These are phyloP conservation scores for Percina caprodes DNA, from an alignment of 2,113 vertebrate genomes.

Conservation along the genomic window DNA sequence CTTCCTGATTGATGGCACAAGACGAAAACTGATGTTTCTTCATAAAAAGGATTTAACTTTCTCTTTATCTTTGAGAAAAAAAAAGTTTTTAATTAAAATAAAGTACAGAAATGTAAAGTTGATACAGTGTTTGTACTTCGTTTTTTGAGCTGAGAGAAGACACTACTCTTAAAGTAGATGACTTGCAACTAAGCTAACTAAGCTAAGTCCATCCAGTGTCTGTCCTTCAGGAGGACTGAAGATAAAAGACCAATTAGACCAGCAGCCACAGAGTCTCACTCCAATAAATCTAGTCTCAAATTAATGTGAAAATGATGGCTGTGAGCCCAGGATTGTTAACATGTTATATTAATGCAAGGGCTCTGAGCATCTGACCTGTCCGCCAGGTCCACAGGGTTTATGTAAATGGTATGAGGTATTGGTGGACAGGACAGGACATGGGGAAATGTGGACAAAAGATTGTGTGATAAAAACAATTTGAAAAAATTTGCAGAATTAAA, in stretches of 20 bases:
- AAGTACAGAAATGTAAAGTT: neutral
- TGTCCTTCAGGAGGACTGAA: constrained; percentile 46
- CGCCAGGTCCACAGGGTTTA: constrained; percentile 22
- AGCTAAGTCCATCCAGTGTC: constrained; percentile 1
- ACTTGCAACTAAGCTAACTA: no score
- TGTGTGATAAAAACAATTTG: constrained; percentile 12
- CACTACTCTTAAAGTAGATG: neutral
- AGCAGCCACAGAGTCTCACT: constrained; percentile 46
- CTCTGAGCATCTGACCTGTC: constrained; percentile 44
- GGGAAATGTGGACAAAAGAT: neutral
- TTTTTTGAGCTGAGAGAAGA: constrained; percentile 9
- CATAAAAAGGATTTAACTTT: neutral
- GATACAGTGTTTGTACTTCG: neutral
- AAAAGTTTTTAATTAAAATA: neutral
- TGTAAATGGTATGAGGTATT: constrained; percentile 12
- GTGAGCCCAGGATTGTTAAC: constrained; percentile 62
- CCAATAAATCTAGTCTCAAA: constrained; percentile 69
- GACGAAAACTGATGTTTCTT: neutral
- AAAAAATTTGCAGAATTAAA: constrained; percentile 21
- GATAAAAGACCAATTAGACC: constrained; percentile 72
- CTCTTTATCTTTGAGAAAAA: neutral
- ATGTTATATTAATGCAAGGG: constrained; percentile 63
- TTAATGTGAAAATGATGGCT: constrained; percentile 60
- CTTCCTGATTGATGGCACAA: constrained; percentile 13
- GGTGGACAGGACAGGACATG: neutral